A percentile compares a stretch with the other conserved stretches of the same genome.
Conservation (phyloP, 2,888 invertebrate genomes). For the Dascillus cervinus region DNA sequence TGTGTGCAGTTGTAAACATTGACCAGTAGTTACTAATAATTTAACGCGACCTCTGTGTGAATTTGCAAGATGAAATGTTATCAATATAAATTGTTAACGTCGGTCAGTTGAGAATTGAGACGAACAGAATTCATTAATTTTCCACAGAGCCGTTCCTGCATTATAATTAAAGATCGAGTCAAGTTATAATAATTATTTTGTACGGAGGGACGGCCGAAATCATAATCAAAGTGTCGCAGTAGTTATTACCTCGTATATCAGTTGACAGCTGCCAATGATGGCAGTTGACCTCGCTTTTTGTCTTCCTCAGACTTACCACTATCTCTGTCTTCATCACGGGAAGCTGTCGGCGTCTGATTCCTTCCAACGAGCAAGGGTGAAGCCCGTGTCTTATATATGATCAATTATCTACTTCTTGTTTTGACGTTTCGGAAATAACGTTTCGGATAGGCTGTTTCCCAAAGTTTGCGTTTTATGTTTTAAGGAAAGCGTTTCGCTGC, state of each 20-base stretch:
- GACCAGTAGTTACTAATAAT: no score
- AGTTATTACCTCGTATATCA: conserved; percentile 46
- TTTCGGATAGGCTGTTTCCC: conserved; percentile 21
- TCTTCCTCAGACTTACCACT: conserved; percentile 14
- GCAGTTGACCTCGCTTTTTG: conserved; percentile 29
- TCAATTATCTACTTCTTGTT: conserved; percentile 43
- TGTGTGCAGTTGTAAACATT: no score
- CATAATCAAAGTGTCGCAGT: conserved; percentile 37
- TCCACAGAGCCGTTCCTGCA: no score
- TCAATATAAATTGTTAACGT: no score
- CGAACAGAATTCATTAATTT: no score
- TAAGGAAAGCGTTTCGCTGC: no score
- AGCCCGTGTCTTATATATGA: conserved; percentile 29
- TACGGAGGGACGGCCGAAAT: conserved; percentile 15
- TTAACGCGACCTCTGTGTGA: no score
- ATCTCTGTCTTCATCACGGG: conserved; percentile 13
- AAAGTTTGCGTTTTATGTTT: conserved; percentile 4
- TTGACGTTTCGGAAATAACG: conserved; percentile 43
- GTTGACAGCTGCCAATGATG: conserved; percentile 45
- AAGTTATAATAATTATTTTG: conserved; percentile 12
- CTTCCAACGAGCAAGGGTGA: conserved; percentile 21
- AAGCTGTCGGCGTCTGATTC: conserved; percentile 6
- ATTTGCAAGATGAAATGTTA: no score
- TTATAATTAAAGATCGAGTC: conserved; percentile 18
- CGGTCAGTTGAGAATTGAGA: no score